Base-by-base conservation (phyloP, 2,797 vertebrate genomes). In the Melanotaenia pygmaea region DNA sequence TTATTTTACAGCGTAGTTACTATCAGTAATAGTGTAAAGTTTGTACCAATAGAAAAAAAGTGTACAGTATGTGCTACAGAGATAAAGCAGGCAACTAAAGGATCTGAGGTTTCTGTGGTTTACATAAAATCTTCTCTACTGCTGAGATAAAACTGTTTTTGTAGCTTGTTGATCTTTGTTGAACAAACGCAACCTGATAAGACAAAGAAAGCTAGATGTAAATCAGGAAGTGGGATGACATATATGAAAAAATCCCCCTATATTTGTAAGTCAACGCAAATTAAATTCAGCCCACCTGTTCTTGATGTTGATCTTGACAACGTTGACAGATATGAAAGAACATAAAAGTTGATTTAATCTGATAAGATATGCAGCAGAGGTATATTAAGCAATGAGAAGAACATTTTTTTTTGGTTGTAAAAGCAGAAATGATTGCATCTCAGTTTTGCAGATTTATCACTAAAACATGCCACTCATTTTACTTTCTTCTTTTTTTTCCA, bases 181-280 rank as follows among this genome's bases (percentile, higher is more conserved):
- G 37, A 14, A 59, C 43, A 63, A 72, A 66, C 59, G 40, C 54
- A 51, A 26, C 30, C 53, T 18, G 67, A 86, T 80, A 32, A 58
- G 43, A 70, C 32, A 14, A 34, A 51, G 43, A 18, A n/a, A 22
- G 38, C 51, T n/a, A 59, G 74, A 77, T 81, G 26, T 24, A 47
- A 43, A 81, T 76, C 71, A 63, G 73, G 63, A 85, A 82, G 81
- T 12, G 11, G 60, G 57, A 51, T 3, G 22, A 72, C 70, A 77
- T 70, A 70, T 58, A 67, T 50, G 14, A 65, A 70, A 79, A 35
- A 77, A 77, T 71, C 66, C 30, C 5, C 16, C 28, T 6, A 5
- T 24, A 43, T 34, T 81, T 65, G 87, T 74, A 60, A 70, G 51
- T 16, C 18, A 2, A 0, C 1, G 37, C 24, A 58, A 69, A 64